Conservation (phyloP, 1,140 invertebrate genomes). For the Paraescarpia echinospica region DNA sequence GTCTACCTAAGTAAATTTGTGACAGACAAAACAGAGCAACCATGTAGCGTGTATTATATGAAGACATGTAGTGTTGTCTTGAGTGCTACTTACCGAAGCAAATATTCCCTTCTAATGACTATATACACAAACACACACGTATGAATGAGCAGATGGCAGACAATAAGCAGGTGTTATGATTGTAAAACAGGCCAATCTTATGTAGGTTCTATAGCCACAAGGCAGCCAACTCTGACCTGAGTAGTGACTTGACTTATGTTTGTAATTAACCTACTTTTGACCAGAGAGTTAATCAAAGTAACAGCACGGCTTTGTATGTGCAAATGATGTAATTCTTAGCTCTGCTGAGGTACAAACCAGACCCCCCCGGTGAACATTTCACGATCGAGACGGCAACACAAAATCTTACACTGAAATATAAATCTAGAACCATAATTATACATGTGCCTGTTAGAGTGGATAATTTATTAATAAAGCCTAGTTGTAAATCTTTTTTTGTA, state of each 20-base stretch:
- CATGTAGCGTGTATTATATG: no score
- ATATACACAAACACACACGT: not conserved
- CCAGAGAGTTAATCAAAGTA: not conserved
- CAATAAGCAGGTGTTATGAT: not conserved
- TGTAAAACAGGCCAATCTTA: not conserved
- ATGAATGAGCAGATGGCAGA: not conserved
- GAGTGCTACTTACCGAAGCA: not conserved
- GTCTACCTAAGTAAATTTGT: not conserved
- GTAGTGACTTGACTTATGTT: not conserved
- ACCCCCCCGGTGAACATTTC: not conserved
- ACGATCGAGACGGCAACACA: not conserved
- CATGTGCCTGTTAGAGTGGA: not conserved
- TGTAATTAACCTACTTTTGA: not conserved
- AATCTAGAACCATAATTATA: not conserved
- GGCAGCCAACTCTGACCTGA: not conserved
- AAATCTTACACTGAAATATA: not conserved
- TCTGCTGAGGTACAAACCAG: not conserved
- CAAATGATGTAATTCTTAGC: not conserved
- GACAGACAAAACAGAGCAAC: no score
- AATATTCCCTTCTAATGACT: not conserved
- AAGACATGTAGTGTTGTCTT: not conserved
- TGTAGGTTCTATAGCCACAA: not conserved
- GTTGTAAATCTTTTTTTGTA: not conserved
- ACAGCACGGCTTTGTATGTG: not conserved
- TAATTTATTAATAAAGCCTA: not conserved